These are phyloP conservation scores for Geococcyx californianus DNA, from an alignment of 2,113 vertebrate species.

Conservation along the genomic window DNA sequence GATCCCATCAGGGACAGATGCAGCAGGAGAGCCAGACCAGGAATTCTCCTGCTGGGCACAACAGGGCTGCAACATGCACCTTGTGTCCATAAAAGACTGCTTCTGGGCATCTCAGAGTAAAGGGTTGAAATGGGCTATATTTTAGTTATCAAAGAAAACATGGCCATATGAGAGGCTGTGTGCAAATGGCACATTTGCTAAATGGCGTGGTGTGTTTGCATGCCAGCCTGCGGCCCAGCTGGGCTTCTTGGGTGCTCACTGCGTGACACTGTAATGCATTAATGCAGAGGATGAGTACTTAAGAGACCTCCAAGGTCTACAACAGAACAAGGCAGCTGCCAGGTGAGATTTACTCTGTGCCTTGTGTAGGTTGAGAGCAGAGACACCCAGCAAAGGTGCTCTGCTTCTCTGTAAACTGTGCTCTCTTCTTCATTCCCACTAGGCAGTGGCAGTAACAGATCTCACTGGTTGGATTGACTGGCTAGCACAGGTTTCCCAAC, in stretches of 20 bases:
- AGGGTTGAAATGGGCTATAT: background rate
- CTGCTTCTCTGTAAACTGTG: background rate
- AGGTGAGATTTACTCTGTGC: rapidly evolving
- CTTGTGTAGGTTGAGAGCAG: background rate
- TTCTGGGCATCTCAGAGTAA: background rate
- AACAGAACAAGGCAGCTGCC: background rate
- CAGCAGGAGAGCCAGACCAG: background rate
- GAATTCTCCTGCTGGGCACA: background rate
- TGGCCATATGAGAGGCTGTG: background rate
- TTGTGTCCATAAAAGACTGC: background rate
- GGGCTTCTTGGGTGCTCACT: background rate
- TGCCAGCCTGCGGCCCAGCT: background rate
- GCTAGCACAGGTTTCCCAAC: background rate
- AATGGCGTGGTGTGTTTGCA: background rate
- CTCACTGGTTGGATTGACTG: background rate
- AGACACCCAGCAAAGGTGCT: background rate
- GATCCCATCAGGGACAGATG: rapidly evolving
- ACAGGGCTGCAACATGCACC: rapidly evolving
- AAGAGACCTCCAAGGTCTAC: background rate
- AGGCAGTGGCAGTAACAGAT: background rate
- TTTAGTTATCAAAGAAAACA: background rate
- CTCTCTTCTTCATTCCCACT: background rate
- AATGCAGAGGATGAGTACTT: rapidly evolving
- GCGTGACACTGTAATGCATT: background rate
- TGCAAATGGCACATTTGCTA: background rate